phyloP scores from a whole-genome alignment of 2,113 vertebrate genomes.

The Aythya baeri region DNA sequence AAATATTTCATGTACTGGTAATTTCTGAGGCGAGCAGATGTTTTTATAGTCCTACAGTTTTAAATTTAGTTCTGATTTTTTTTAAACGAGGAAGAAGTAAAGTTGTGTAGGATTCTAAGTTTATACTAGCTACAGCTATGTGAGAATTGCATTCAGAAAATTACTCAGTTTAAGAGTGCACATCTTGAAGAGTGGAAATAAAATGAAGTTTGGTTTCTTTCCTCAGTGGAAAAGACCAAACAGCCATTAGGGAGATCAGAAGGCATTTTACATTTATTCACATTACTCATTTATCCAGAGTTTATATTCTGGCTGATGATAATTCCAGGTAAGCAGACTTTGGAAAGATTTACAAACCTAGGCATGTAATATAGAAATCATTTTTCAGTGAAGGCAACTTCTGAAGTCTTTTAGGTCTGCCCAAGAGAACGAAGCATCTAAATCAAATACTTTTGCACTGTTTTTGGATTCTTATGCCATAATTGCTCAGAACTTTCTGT shows the following conservation, averaged over 20 bases:
- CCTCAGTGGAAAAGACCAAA: background rate
- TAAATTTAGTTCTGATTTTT: slow-evolving; percentile 6
- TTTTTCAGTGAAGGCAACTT: background rate
- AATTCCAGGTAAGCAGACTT: background rate
- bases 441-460: background rate
- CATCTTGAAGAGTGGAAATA: background rate
- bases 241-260: background rate
- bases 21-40: background rate
- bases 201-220: background rate
- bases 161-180: background rate
- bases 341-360: background rate
- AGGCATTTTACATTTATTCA: background rate
- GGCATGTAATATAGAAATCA: background rate
- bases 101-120: background rate
- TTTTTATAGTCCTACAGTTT: background rate
- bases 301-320: background rate
- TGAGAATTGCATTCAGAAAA: background rate
- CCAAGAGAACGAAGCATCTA: background rate
- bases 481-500: background rate
- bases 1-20: background rate
- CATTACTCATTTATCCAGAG: background rate
- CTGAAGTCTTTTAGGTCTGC: background rate
- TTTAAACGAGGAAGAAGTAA: background rate
- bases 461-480: background rate
- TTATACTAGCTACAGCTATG: rapidly evolving